These are phyloP conservation scores for Ganaspis brasiliensis DNA, from an alignment of 2,888 invertebrate genomes.

Conservation along the genomic window DNA sequence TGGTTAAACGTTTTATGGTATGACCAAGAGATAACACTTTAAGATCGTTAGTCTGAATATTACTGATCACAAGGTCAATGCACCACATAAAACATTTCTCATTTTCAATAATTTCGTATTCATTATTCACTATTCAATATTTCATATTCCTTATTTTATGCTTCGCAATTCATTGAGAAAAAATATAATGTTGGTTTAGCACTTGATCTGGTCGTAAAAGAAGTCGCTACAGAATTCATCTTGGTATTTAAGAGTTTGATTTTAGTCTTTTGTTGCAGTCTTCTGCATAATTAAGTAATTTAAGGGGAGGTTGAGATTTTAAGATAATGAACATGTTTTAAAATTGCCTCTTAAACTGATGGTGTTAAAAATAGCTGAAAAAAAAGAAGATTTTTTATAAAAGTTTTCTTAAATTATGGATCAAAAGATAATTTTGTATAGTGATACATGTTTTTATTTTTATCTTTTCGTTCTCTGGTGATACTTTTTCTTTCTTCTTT, in stretches of 20 bases:
- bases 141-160: neutral
- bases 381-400: too few species aligned
- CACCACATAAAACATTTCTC: slow-evolving; percentile 13
- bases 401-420: too few species aligned
- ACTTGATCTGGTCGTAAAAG: neutral
- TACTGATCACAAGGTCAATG: slow-evolving; percentile 49
- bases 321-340: neutral
- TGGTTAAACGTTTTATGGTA: slow-evolving; percentile 45
- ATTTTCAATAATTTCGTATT: slow-evolving; percentile 1
- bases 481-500: too few species aligned
- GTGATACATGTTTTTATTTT: too few species aligned
- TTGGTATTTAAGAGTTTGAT: neutral
- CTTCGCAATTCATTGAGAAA: neutral
- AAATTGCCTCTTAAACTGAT: neutral
- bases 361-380: too few species aligned
- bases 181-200: neutral
- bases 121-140: slow-evolving; percentile 11
- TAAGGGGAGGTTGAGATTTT: too few species aligned
- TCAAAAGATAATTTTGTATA: too few species aligned
- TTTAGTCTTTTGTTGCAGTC: neutral
- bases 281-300: neutral
- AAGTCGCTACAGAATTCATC: neutral
- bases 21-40: slow-evolving; percentile 46
- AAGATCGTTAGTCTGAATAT: slow-evolving; percentile 64
- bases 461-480: too few species aligned